Base-by-base conservation (phyloP, 92 coral and sea anemone species). In the Epizoanthus rinbou region DNA sequence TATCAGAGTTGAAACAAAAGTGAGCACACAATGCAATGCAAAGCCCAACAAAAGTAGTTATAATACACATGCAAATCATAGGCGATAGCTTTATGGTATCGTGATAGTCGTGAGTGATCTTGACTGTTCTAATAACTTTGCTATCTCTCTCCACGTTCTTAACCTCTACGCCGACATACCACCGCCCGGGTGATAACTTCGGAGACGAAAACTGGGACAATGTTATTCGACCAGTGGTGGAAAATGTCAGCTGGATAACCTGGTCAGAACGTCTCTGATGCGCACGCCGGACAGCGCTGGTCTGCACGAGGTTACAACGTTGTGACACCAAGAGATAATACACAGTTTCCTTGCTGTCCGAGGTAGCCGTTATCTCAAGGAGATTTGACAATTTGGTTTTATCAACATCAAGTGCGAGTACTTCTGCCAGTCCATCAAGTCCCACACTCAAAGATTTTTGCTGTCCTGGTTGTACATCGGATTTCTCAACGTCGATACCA, bases 101-200 rank as follows among this genome's bases (percentile, higher is more conserved):
- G 57, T 90, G 92, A 64, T 93, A 88, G 18, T 66, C 70, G 28
- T 87, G 85, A 53, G 68, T 84, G n/a, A 95, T 90, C 18, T 81
- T 65, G 17, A 93, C 95, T 18, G 69, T 70, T 79, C 24, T 22
- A 21, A 22, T 50, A 28, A 53, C n/a, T 21, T 2, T 14, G 47
- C 45, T 75, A 31, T 85, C 83, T 14, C 52, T 47, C 6, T 80
- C 67, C 47, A 41, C 84, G 0, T 75, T 64, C 33, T 83, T 69
- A 57, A 87, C 84, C 41, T 79, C 80, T 5, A 95, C 87, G 9
- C 98, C 98, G 71, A 93, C 89, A 60, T 89, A 95, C 98, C 98
- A 95, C 17, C 90, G 84, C 16, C 97, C 97, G 14, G 89, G 16
- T 23, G 75, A 47, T 19, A 95, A 88, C 86, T 89, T 85, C 8